These are phyloP conservation scores for Holothuria scabra DNA, from an alignment of 53 echinoderm and acorn worm genomes.

Conservation along the genomic window DNA sequence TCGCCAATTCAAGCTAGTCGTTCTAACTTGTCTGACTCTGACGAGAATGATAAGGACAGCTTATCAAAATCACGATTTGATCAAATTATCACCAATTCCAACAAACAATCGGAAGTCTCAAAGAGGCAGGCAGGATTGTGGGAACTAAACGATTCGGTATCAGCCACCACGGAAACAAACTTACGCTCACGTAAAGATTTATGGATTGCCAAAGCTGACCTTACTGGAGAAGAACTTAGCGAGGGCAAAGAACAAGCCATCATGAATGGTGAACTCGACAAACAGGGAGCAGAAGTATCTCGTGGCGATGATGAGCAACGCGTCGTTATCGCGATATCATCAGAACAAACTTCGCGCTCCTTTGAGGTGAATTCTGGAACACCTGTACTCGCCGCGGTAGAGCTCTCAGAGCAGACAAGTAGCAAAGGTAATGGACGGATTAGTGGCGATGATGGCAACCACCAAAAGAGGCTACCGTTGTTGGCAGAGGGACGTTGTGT, in stretches of 20 bases:
- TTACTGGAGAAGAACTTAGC: background rate
- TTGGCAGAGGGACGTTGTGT: background rate
- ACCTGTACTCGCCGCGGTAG: background rate
- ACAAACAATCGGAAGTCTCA: conserved; percentile 1
- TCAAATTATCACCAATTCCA: conserved; percentile 15
- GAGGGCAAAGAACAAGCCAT: conserved; percentile 36
- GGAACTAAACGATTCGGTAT: background rate
- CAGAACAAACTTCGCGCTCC: conserved; percentile 28
- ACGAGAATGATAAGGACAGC: background rate
- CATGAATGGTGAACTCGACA: background rate
- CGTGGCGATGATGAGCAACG: background rate
- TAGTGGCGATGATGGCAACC: background rate
- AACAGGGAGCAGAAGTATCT: conserved; percentile 1
- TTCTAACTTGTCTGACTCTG: background rate
- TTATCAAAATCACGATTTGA: conserved; percentile 3
- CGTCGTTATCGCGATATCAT: conserved; percentile 22
- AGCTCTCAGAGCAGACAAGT: background rate
- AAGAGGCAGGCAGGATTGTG: background rate
- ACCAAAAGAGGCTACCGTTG: conserved; percentile 7
- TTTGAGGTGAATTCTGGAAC: conserved; percentile 30
- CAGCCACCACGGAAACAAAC: conserved; percentile 11
- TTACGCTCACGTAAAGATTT: conserved; percentile 18
- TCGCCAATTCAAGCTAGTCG: background rate
- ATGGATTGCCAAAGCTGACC: conserved; percentile 15
- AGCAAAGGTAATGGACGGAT: conserved; percentile 7